Evolutionary conservation across 1,140 invertebrate species (phyloP), one percentile per base, ranked within the genome.

Genomic region (Pseudomyrmex concolor): DNA sequence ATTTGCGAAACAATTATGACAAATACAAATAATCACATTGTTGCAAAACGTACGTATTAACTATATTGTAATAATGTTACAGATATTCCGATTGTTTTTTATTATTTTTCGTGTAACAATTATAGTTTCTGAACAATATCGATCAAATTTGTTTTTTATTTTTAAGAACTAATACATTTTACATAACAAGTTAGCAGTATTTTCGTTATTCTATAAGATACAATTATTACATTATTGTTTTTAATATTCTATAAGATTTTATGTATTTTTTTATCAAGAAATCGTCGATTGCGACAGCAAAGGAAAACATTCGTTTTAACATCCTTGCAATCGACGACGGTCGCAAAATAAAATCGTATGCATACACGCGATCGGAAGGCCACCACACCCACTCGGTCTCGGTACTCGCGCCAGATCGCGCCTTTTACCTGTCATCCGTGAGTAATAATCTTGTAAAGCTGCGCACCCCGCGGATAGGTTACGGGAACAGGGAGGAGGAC

Each of bases 381-480:
- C 51, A 83, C 71, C 64, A 68, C 80, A 80, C 66, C 74, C 57
- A 86, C 57, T 50, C 54, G 13, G 55, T 62, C 73, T 78, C 55
- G 45, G 48, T 84, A 62, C 67, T 68, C 55, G 73, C 57, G 59
- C 60, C 57, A 73, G 84, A 84, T 89, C 82, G 73, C 70, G 78
- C 74, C 84, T 88, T 88, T 89, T 89, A 85, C 83, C 87, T 89
- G 90, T 89, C 90, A 87, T 85, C 81, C 77, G 73, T 89, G 90
- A 89, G 88, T 90, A 90, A 91, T 91, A 91, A 91, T 90, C 89
- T 90, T 85, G 89, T 86, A 88, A 89, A 91, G 86, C 84, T 62
- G 84, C 70, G 83, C 77, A 71, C 59, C 60, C 43, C 59, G 84
- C 63, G 86, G 73, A 71, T 83, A 84, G 86, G 86, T 84, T 89